Base-by-base conservation (phyloP, 53 echinoderm and acorn worm genomes). In the Echinarachnius parma region DNA sequence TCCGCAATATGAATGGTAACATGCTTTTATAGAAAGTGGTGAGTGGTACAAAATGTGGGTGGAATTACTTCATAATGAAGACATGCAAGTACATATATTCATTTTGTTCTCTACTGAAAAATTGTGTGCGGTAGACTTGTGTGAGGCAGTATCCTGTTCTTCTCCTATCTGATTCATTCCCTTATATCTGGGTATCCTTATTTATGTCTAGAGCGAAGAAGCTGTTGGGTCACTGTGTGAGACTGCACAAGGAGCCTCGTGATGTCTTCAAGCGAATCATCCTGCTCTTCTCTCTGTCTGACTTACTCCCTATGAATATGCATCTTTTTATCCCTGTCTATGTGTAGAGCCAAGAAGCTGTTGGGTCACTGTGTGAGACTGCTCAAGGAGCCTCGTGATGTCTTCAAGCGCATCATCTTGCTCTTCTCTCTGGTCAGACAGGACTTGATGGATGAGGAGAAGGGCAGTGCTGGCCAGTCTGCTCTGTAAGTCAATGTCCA, bases 181-280 rank as follows among this genome's bases (percentile, higher is more conserved):
- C n/a, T n/a, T n/a, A n/a, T n/a, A n/a, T n/a, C n/a, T n/a, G n/a
- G n/a, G n/a, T n/a, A n/a, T n/a, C n/a, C n/a, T n/a, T n/a, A n/a
- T n/a, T n/a, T n/a, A n/a, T n/a, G n/a, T n/a, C n/a, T n/a, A 98
- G 98, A 66, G 91, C 88, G 33, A 92, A 92, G 81, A 82, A 77
- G 48, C 57, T 76, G 30, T 81, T 96, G 13, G 96, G 91, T 16
- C 25, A 57, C 3, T 98, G 98, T 50, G 52, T 92, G 19, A 85
- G 80, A 46, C 78, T 98, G 34, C 62, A 48, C 25, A 60, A 85
- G 25, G 80, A 91, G 26, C 77, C 85, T 13, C 63, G 88, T 18
- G 48, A 59, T 24, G 66, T 98, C 31, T 92, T 98, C 53, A 79
- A 88, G 11, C 68, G 98, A 2, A 54, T 96, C 48, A 66, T 92